Percentiles rank a stretch among this genome's conserved stretches.
Conservation (phyloP, 2,113 vertebrate species). For the Gavia stellata region DNA sequence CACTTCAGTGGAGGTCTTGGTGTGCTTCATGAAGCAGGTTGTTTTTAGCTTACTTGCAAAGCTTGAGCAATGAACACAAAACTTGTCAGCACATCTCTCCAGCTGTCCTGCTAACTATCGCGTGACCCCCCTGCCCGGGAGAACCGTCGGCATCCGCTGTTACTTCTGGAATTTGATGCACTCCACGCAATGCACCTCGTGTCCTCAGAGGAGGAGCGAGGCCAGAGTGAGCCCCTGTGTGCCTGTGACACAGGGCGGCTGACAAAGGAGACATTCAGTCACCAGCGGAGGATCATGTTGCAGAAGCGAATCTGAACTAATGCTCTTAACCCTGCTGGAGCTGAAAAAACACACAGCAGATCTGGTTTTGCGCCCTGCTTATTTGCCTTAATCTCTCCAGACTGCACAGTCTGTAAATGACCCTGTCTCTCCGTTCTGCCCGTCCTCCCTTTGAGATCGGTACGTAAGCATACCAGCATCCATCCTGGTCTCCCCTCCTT, state of each 20-base stretch:
- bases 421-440: not conserved
- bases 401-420: not conserved
- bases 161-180: not conserved
- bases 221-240: not conserved
- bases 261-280: not conserved
- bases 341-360: not conserved
- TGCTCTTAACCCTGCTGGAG: not conserved
- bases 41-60: not conserved
- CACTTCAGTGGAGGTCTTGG: not conserved
- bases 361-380: not conserved
- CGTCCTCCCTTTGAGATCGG: not conserved
- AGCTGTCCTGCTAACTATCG: not conserved
- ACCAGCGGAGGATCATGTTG: not conserved
- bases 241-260: not conserved
- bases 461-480: not conserved
- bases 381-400: not conserved
- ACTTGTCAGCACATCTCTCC: not conserved
- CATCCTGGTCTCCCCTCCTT: not conserved
- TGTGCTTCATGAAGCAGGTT: not conserved
- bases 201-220: not conserved
- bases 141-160: not conserved
- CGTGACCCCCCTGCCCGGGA: not conserved
- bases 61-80: not conserved
- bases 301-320: not conserved
- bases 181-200: accelerated